Evolutionary conservation across 2,888 invertebrate species (phyloP).

Genomic region (Cantharis flavilabris): DNA sequence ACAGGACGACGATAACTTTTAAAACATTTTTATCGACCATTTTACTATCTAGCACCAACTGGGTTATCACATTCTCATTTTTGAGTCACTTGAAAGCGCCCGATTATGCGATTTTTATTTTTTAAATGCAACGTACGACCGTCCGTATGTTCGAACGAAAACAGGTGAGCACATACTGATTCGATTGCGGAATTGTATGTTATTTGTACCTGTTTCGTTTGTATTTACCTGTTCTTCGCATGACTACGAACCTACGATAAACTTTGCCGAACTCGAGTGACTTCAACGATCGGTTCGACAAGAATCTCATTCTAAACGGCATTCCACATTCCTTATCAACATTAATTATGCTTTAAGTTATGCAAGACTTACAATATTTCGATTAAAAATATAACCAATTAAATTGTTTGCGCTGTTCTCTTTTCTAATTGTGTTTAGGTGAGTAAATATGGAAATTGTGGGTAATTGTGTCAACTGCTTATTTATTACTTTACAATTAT

Average conservation of each 20-base stretch:
- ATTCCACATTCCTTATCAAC: background rate
- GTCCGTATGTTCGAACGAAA: background rate
- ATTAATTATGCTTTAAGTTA: background rate
- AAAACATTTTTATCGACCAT: background rate
- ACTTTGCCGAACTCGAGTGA: background rate
- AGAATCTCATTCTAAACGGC: background rate
- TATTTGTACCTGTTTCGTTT: conserved; percentile 1
- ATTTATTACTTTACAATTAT: background rate
- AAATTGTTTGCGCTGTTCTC: background rate
- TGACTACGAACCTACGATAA: conserved; percentile 1
- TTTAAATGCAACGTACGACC: background rate
- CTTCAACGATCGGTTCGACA: conserved; percentile 1
- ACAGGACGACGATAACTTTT: background rate
- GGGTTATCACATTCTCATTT: background rate
- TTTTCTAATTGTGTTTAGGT: background rate
- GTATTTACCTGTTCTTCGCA: conserved; percentile 2
- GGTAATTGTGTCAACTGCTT: background rate
- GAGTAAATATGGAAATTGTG: background rate
- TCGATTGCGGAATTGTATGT: background rate
- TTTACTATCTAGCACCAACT: background rate
- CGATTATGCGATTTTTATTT: background rate
- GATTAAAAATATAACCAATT: background rate
- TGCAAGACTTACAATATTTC: background rate
- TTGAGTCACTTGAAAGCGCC: background rate
- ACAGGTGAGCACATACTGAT: background rate